A percentile compares a stretch with the other conserved stretches of the same genome.
phyloP scores from a whole-genome alignment of 1,140 invertebrate genomes.

The Luehdorfia chinensis region DNA sequence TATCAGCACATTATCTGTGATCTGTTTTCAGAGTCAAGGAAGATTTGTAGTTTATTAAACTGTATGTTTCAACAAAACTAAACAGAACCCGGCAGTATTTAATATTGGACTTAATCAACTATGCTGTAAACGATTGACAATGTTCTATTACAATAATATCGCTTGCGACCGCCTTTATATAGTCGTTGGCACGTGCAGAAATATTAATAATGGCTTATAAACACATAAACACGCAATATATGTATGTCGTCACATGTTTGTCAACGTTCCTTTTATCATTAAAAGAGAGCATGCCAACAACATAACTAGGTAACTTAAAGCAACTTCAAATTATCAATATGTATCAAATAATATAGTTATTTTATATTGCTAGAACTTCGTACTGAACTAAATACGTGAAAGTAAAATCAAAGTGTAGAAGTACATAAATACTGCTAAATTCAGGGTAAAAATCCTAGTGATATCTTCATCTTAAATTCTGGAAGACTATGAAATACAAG shows the following conservation, averaged over 20 bases:
- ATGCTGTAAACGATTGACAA: neutral
- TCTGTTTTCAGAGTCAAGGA: too few relatives aligned
- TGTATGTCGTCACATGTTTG: constrained; percentile 7
- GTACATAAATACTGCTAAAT: neutral
- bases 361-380: neutral
- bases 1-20: too few relatives aligned
- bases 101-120: neutral
- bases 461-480: too few relatives aligned
- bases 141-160: constrained; percentile 1
- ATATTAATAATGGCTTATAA: constrained; percentile 9
- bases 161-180: constrained; percentile 11
- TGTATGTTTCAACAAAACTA: too few relatives aligned
- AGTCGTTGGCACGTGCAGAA: constrained; percentile 9
- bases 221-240: neutral
- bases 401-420: neutral
- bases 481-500: too few relatives aligned
- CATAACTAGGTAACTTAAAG: neutral
- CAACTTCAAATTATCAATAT: neutral
- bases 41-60: too few relatives aligned
- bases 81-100: neutral
- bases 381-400: neutral
- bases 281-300: neutral
- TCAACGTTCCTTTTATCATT: neutral
- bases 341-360: neutral
- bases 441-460: too few relatives aligned